Evolutionary conservation across 2,113 vertebrate genomes (phyloP).

Genomic region (Scophthalmus maximus): DNA sequence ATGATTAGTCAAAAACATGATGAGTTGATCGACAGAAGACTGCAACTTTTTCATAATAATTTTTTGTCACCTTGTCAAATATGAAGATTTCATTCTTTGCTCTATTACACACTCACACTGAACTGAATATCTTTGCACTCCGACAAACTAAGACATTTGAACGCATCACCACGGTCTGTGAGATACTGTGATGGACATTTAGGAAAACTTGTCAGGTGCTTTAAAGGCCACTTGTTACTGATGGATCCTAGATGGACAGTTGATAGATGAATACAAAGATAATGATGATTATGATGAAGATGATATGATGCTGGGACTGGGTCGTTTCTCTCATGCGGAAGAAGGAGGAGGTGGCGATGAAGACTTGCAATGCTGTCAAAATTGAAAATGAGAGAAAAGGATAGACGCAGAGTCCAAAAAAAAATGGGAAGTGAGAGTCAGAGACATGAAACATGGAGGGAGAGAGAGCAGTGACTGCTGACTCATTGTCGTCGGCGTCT

Average conservation of each 20-base stretch:
- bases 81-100: too few relatives aligned
- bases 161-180: too few relatives aligned
- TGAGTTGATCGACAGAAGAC: too few relatives aligned
- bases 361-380: neutral
- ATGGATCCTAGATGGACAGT: neutral
- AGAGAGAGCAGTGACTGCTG: slow-evolving; percentile 64
- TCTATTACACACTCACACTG: too few relatives aligned
- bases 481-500: slow-evolving; percentile 65
- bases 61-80: too few relatives aligned
- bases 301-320: neutral
- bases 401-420: neutral
- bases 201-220: neutral
- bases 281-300: too few relatives aligned
- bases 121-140: too few relatives aligned
- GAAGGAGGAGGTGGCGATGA: neutral
- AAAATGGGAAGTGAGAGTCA: slow-evolving; percentile 15
- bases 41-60: too few relatives aligned
- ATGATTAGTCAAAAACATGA: too few relatives aligned
- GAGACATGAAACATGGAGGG: slow-evolving; percentile 6
- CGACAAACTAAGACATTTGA: neutral
- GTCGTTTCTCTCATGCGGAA: neutral
- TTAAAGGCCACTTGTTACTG: neutral
- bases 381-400: neutral
- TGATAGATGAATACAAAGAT: too few relatives aligned
- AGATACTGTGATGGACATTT: neutral